phyloP scores from a whole-genome alignment of 2,797 vertebrate species.

The Tokudaia tokunoshimensis region DNA sequence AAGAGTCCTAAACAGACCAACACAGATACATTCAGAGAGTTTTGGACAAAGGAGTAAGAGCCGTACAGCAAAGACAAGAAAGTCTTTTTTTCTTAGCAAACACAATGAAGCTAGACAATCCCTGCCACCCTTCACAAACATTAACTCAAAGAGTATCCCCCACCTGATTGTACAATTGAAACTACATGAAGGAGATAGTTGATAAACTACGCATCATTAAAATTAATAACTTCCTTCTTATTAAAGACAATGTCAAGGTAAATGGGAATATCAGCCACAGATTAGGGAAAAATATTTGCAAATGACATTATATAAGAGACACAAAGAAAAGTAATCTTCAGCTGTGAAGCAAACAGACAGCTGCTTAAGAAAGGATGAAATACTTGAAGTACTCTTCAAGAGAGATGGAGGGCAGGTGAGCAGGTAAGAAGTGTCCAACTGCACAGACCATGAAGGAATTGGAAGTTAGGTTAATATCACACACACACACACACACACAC shows the following conservation, averaged over 20 bases:
- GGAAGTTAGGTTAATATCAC: not conserved
- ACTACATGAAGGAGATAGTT: not conserved
- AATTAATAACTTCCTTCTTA: not conserved
- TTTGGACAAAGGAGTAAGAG: not conserved
- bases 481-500: not conserved
- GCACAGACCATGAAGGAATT: not conserved
- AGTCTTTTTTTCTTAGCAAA: not conserved
- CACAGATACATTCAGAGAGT: not conserved
- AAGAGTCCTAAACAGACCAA: not conserved
- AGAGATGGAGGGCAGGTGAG: not conserved
- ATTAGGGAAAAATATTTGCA: not conserved
- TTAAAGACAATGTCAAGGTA: not conserved
- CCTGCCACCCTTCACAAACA: not conserved
- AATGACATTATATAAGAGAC: not conserved
- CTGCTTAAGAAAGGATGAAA: not conserved
- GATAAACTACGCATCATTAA: not conserved
- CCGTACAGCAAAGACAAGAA: not conserved
- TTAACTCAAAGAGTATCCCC: not conserved
- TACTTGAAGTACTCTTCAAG: not conserved
- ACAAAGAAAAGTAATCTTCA: not conserved
- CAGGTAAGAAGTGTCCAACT: not conserved
- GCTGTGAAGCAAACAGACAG: not conserved
- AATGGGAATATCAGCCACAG: not conserved
- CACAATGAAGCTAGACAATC: not conserved
- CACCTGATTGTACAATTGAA: not conserved